phyloP scores from a whole-genome alignment of 2,797 vertebrate genomes.

The Lutjanus argentimaculatus region DNA sequence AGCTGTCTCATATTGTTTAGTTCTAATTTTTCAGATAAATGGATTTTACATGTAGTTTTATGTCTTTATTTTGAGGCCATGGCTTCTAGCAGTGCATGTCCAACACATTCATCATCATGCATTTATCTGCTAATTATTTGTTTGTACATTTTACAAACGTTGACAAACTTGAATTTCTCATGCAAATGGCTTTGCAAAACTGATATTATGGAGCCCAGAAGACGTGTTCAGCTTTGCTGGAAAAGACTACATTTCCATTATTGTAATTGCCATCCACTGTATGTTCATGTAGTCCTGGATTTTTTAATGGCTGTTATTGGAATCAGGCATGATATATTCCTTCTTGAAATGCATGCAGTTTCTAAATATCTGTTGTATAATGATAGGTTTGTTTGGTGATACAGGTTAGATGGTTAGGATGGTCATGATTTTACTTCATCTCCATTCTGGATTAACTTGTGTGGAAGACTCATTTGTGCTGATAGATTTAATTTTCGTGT shows the following conservation, averaged over 20 bases:
- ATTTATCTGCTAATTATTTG: neutral
- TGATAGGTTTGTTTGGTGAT: neutral
- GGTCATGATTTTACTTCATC: neutral
- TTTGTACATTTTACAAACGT: neutral
- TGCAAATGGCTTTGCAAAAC: neutral
- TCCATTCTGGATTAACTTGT: neutral
- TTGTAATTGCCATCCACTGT: neutral
- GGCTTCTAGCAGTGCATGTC: neutral
- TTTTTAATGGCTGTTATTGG: neutral
- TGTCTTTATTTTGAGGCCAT: constrained; percentile 1
- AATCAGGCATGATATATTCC: neutral
- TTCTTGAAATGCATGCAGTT: neutral
- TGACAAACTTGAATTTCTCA: neutral
- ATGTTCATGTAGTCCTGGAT: neutral
- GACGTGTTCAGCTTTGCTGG: neutral
- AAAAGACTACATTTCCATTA: neutral
- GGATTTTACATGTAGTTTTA: neutral
- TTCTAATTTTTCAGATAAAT: neutral
- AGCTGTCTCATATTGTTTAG: neutral
- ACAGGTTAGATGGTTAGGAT: neutral
- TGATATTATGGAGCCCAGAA: neutral
- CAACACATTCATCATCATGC: neutral
- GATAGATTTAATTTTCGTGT: neutral
- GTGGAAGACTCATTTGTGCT: neutral
- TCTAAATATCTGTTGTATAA: neutral